Evolutionary conservation across 2,888 invertebrate species (phyloP), one percentile per base, ranked within the genome.

Genomic region (Synanthedon andrenaeformis): DNA sequence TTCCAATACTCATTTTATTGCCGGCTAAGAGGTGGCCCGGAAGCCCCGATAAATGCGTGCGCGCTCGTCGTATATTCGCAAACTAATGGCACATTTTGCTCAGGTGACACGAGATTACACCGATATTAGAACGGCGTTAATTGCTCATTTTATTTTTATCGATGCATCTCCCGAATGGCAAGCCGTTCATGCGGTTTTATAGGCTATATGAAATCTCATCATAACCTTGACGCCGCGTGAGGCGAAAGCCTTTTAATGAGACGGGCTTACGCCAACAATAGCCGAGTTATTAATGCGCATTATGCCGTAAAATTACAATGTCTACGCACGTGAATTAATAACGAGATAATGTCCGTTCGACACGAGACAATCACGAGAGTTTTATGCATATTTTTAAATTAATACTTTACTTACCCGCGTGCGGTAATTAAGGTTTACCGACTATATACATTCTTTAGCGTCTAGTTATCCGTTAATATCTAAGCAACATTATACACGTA

Each of bases 31-130:
- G 67, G 65, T 68, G 67, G 65, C 66, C 66, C 67, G 71, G 70
- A 76, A 82, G 35, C 35, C 68, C 84, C 83, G 83, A 83, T 83
- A 66, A 75, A 74, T 76, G 71, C 70, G 81, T 62, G 61, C 62
- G 59, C 61, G 61, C 61, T 58, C 55, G 56, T 63, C 62, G 59
- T 72, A 67, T 66, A 67, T 65, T 67, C 63, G 62, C 55, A 14
- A 72, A 68, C 58, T 70, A 65, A 73, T 67, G 67, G 65, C 64
- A 71, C 70, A 66, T 68, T 61, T 66, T 56, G 56, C 57, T 54
- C 59, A 67, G 67, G 67, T 72, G 75, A 74, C 74, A 73, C 59
- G 68, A 59, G 67, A 70, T 72, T 72, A 70, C 64, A 63, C 62
- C 63, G 66, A 63, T 66, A 68, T 70, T 74, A 71, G 70, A 69